Base-by-base conservation (phyloP, 2,888 invertebrate species). In the Hyposoter dolosus region DNA sequence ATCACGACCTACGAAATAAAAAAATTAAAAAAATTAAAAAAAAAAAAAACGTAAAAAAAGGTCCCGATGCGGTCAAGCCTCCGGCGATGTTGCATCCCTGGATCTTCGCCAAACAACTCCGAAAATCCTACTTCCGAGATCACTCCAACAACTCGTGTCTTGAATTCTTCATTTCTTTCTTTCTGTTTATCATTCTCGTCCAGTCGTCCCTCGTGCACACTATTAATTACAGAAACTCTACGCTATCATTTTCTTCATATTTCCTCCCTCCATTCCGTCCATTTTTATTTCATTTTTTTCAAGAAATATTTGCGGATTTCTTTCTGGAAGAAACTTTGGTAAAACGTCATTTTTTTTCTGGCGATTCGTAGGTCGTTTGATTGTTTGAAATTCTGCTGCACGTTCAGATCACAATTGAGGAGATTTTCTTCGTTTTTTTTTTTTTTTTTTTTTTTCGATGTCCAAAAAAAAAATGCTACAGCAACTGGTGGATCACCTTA, bases 101-200 rank as follows among this genome's bases (percentile, higher is more conserved):
- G 63, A 50, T 75, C 65, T 72, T 78, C 15, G 78, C 65, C 78
- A 78, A 50, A 78, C 35, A 76, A 45, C 28, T 68, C 71, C 28
- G 53, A 72, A 60, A n/a, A 53, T 72, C 32, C 28, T 45, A 23
- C 60, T 68, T 50, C 32, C 72, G 28, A 50, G 35, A 60, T 32
- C 68, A 74, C 65, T 66, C 60, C 17, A 63, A 40, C 77, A 53
- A 60, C 35, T 65, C 65, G 65, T 83, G 72, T 15, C n/a, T 40
- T 7, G 72, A 72, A 28, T 83, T 66, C 23, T 45, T 83, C 53
- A 83, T 78, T 65, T 78, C 66, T n/a, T 43, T 3, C n/a, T 3
- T n/a, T n/a, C n/a, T 15, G 35, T 50, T 6, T 63, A 28, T 23
- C 50, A 19, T 15, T 19, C 40, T 60, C 15, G 19, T 69, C 45